Conservation (phyloP, 2,797 vertebrate genomes). For the Phalloptychus januarius region DNA sequence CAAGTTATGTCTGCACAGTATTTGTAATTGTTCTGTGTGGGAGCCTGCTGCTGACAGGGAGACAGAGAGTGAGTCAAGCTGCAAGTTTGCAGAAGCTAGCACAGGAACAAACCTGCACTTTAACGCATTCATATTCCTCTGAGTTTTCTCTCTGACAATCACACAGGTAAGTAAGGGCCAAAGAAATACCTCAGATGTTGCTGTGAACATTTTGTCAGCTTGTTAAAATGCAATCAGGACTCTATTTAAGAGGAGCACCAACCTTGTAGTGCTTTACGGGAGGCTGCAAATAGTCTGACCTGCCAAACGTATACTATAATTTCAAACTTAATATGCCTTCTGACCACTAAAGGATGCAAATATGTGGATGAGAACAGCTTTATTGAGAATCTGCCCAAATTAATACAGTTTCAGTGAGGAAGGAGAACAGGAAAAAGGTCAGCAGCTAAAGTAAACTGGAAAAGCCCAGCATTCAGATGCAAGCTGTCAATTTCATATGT, state of each 20-base stretch:
- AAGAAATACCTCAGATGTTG: not conserved
- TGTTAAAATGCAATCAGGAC: not conserved
- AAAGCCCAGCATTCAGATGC: not conserved
- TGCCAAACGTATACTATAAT: not conserved
- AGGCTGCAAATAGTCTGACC: constrained; percentile 2
- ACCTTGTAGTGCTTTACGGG: not conserved
- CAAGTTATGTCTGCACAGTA: not conserved
- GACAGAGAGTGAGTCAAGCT: constrained; percentile 1
- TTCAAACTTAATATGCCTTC: not conserved
- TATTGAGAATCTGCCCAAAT: not conserved
- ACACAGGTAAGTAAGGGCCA: not conserved
- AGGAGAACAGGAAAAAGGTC: not conserved
- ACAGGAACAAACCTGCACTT: not conserved
- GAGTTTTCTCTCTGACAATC: not conserved
- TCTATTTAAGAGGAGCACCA: constrained; percentile 1
- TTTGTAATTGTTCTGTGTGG: constrained; percentile 2
- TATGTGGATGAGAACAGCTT: not conserved
- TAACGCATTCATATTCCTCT: not conserved
- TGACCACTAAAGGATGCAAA: not conserved
- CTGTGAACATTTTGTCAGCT: not conserved
- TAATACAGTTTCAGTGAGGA: not conserved
- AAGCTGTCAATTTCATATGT: not conserved
- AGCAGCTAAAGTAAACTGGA: not conserved
- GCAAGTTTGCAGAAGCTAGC: not conserved
- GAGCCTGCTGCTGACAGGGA: not conserved